Base-by-base conservation (phyloP, 2,113 vertebrate genomes). In the Rhizomys pruinosus region DNA sequence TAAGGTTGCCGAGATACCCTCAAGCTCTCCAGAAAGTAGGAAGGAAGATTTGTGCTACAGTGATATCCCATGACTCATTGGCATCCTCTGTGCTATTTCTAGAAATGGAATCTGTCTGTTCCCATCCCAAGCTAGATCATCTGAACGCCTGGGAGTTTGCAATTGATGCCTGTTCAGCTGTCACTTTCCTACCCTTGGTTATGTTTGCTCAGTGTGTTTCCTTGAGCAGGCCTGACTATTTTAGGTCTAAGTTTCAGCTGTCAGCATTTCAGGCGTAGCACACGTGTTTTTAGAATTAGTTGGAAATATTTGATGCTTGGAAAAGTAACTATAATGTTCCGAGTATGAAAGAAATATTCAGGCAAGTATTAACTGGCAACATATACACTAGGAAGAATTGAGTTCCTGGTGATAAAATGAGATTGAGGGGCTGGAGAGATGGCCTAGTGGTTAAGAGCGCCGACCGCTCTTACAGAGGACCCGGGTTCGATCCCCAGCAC, bases 361-460 rank as follows among this genome's bases (percentile, higher is more conserved):
- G 85, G 88, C 96, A 96, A 96, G 95, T 96, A 94, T 97, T 94
- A 96, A 97, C 92, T 90, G 85, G 94, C 92, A 95, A 77, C 85
- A 94, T 73, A 78, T 44, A 95, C 61, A 44, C 72, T 92, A 85
- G 94, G 86, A 95, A 87, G 85, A 93, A 89, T 72, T 4, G 32
- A 92, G 73, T 92, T 84, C 61, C 86, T 61, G 44, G 86, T 88
- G 74, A 92, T 80, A 96, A 94, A 94, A 94, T 17, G 29, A 95
- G 76, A 95, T 61, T n/a, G n/a, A n/a, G n/a, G n/a, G n/a, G n/a
- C n/a, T n/a, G n/a, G n/a, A n/a, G n/a, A n/a, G n/a, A n/a, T n/a
- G n/a, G n/a, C n/a, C n/a, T n/a, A n/a, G n/a, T n/a, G n/a, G n/a
- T n/a, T n/a, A n/a, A n/a, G n/a, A n/a, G n/a, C n/a, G n/a, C n/a